Evolutionary conservation across 2,888 invertebrate species (phyloP), one percentile per base, ranked within the genome.

Genomic region (Agrochola circellaris): DNA sequence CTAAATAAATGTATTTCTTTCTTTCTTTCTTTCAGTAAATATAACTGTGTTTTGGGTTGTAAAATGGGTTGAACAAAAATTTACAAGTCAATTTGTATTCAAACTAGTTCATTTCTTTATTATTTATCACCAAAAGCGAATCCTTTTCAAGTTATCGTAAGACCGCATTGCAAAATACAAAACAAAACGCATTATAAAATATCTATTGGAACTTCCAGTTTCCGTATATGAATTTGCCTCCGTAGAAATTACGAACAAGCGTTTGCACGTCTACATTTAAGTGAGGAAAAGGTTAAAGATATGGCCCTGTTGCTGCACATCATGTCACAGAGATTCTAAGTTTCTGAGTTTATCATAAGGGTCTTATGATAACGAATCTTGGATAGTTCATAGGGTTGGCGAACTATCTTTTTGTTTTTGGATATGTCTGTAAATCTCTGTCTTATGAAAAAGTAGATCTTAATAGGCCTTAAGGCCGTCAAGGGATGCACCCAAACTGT

Each of bases 121-220:
- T 68, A 0, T 54, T 56, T 42, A 15, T 51, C 2, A 34, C n/a
- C 38, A 58, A 65, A 17, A 23, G 30, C 11, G 4, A 23, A 9
- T 3, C 2, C 13, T 61, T 60, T 79, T 51, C 86, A 82, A n/a
- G 58, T 68, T n/a, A 88, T 23, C 2, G 64, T 11, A 13, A 86
- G 5, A 6, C 61, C 74, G n/a, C 89, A 87, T 0, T 79, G 64
- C 17, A 87, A n/a, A 64, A 86, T 89, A 70, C 89, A 89, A 5
- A 69, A 70, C 89, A 89, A 5, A 69, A 61, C 1, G 88, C 81
- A 48, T 69, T 79, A 26, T 82, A 75, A 51, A 83, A 84, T 9
- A 48, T 20, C 48, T 80, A 70, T 65, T 79, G 88, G 17, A 82
- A 69, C 3, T 79, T 85, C 74, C 88, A 77, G 65, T 87, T 85